These are phyloP conservation scores for Limenitis camilla DNA, from an alignment of 2,888 invertebrate genomes.

Conservation along the genomic window DNA sequence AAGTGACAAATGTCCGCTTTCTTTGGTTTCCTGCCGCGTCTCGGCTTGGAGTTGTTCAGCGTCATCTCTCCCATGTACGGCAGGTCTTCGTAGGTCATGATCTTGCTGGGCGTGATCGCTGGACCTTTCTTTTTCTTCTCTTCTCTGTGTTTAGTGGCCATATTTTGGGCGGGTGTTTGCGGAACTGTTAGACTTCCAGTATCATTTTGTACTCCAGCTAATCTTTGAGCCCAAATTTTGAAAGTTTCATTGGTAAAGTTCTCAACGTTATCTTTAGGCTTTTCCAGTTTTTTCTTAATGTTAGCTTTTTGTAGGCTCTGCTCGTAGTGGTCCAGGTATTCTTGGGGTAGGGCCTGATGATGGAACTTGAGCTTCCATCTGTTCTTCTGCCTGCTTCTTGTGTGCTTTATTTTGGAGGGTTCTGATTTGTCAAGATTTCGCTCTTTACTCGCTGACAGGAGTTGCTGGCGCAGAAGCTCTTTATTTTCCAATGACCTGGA, in stretches of 20 bases:
- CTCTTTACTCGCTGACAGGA: constrained; percentile 60
- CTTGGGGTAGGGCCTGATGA: constrained; percentile 85
- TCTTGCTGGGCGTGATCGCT: constrained; percentile 60
- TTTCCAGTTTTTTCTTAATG: constrained; percentile 53
- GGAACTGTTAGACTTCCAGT: constrained; percentile 45
- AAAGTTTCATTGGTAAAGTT: constrained; percentile 77
- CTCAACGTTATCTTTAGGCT: constrained; percentile 57
- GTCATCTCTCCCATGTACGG: constrained; percentile 96
- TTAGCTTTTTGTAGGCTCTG: constrained; percentile 76
- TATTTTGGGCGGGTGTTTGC: constrained; percentile 36
- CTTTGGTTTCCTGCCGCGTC: constrained; percentile 91
- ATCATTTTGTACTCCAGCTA: constrained; percentile 82
- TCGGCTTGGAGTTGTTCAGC: constrained; percentile 88
- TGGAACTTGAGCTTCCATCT: constrained; percentile 86
- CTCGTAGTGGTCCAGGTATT: constrained; percentile 86
- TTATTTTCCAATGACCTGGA: constrained; percentile 64
- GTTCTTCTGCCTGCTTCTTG: constrained; percentile 75
- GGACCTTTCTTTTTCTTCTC: constrained; percentile 56
- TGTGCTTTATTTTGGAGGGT: constrained; percentile 49
- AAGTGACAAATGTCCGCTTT: constrained; percentile 94
- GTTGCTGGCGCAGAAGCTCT: constrained; percentile 60
- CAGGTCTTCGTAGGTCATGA: constrained; percentile 85
- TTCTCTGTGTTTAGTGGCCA: constrained; percentile 47
- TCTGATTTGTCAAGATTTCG: constrained; percentile 47
- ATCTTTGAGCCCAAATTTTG: constrained; percentile 83